These are phyloP conservation scores for Lampropteryx suffumata DNA, from an alignment of 2,888 invertebrate species.

Conservation along the genomic window DNA sequence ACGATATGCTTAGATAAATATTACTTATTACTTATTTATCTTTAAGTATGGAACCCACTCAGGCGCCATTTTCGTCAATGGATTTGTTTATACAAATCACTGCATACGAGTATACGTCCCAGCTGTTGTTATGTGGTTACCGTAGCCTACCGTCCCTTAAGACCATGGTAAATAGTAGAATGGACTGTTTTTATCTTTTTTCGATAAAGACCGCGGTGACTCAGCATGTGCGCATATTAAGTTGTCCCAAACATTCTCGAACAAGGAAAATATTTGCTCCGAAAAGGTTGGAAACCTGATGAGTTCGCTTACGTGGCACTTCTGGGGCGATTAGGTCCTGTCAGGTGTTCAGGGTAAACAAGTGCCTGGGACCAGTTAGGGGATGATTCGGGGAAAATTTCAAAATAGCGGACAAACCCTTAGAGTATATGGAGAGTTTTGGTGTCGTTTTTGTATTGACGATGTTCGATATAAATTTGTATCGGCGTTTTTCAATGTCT, in stretches of 20 bases:
- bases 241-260: constrained; percentile 21
- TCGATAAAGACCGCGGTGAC: constrained; percentile 11
- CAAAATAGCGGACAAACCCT: constrained; percentile 26
- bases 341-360: constrained; percentile 23
- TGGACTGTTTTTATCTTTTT: too few species aligned
- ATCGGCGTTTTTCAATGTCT: too few species aligned
- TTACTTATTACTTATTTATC: too few species aligned
- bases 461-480: too few species aligned
- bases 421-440: constrained; percentile 13
- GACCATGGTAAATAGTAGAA: too few species aligned
- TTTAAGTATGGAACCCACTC: too few species aligned
- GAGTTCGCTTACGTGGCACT: constrained; percentile 19
- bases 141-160: too few species aligned
- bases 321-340: constrained; percentile 19
- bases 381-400: constrained; percentile 33
- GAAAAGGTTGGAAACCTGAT: constrained; percentile 16
- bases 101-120: too few species aligned
- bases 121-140: too few species aligned
- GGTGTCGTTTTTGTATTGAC: constrained; percentile 1
- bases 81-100: too few species aligned
- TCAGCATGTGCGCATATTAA: constrained; percentile 2
- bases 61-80: too few species aligned
- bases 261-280: constrained; percentile 22
- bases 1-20: too few species aligned
- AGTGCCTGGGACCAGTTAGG: constrained; percentile 18